Evolutionary conservation across 1,140 invertebrate species (phyloP).

Genomic region (Trichomalopsis sarcophagae): DNA sequence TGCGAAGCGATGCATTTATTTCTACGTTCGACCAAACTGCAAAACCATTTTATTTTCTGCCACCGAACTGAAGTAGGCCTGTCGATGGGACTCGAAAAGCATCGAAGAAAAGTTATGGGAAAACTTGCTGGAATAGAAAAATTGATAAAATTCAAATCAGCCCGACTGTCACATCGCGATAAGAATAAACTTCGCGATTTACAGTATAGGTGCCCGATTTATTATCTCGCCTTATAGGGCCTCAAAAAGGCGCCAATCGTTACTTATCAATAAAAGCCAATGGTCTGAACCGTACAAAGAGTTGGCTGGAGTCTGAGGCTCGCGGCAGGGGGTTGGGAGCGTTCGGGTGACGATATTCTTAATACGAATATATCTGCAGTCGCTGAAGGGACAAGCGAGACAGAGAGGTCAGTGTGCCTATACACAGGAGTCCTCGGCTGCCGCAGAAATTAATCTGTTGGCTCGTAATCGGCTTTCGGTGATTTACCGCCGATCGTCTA

Average conservation of each 20-base stretch:
- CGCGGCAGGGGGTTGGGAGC: not conserved
- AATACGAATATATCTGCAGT: slow-evolving; percentile 27
- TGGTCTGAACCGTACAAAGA: slow-evolving; percentile 16
- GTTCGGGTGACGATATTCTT: slow-evolving; percentile 33
- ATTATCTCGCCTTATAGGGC: not conserved
- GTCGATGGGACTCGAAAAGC: no score
- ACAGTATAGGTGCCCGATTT: no score
- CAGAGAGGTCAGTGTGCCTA: not conserved
- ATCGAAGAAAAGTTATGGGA: no score
- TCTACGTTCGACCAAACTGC: no score
- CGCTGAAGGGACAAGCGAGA: not conserved
- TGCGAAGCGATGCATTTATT: no score
- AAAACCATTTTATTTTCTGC: no score
- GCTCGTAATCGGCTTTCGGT: slow-evolving; percentile 70
- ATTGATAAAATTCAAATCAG: no score
- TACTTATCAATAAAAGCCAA: slow-evolving; percentile 34
- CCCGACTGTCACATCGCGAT: no score
- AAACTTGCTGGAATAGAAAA: no score
- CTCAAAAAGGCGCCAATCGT: not conserved
- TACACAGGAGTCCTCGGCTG: not conserved
- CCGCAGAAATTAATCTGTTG: slow-evolving; percentile 71
- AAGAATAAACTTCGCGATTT: no score
- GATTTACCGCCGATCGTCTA: slow-evolving; percentile 63
- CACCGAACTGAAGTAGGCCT: no score
- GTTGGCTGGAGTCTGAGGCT: not conserved